Percentiles rank a stretch among this genome's conserved stretches.
Conservation (phyloP, 2,888 invertebrate species). For the Uropetala carovei region DNA sequence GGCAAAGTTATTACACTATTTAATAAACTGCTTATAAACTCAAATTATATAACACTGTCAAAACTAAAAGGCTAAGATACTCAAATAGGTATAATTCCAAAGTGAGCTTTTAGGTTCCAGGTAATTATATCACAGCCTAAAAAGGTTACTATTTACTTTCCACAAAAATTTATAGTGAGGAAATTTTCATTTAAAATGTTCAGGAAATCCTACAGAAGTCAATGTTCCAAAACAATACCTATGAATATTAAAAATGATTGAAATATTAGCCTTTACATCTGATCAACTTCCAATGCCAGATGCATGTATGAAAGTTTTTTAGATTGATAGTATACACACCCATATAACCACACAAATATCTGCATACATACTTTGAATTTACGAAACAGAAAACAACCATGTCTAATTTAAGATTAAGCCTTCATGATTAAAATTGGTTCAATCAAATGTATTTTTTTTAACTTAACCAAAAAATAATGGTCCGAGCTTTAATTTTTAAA, state of each 20-base stretch:
- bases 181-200: background rate
- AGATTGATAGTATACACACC: constrained; percentile 5
- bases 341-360: background rate
- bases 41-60: background rate
- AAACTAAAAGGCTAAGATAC: background rate
- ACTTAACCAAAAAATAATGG: background rate
- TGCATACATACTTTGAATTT: constrained; percentile 8
- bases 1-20: background rate
- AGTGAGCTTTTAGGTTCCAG: constrained; percentile 51
- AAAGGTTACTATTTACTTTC: constrained; percentile 40
- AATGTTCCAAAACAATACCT: background rate
- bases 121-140: constrained; percentile 60
- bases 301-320: background rate
- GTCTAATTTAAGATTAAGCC: background rate
- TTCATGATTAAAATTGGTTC: background rate
- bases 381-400: constrained; percentile 10
- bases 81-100: background rate
- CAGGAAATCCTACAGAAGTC: background rate
- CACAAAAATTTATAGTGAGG: background rate
- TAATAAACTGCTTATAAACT: background rate
- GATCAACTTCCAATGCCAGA: background rate
- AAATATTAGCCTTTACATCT: background rate
- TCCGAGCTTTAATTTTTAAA: background rate
- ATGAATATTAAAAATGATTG: constrained; percentile 7
- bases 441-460: background rate